phyloP scores from a whole-genome alignment of 2,888 invertebrate species.

The Chalcis sispes region DNA sequence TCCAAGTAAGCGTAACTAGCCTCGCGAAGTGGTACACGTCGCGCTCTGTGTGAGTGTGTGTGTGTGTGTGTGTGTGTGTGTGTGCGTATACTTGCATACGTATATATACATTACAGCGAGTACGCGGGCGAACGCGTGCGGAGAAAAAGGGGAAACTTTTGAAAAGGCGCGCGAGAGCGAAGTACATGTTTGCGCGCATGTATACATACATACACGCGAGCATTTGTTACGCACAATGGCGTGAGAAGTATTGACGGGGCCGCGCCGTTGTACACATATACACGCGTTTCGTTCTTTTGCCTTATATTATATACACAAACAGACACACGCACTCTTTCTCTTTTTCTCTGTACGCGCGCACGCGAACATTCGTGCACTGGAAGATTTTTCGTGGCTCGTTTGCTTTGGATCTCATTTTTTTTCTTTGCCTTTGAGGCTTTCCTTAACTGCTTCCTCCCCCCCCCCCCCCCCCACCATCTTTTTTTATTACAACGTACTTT shows the following conservation, averaged over 20 bases:
- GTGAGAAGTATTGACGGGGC: constrained; percentile 35
- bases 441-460: too few relatives aligned
- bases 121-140: background rate
- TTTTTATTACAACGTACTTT: too few relatives aligned
- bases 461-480: too few relatives aligned
- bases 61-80: background rate
- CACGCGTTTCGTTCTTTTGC: background rate
- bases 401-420: constrained; percentile 14
- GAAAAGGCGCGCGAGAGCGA: background rate
- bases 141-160: constrained; percentile 9
- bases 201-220: background rate
- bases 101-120: background rate
- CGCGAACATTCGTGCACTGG: background rate
- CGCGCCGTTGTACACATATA: background rate
- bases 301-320: too few relatives aligned
- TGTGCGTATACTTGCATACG: background rate
- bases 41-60: too few relatives aligned
- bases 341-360: background rate
- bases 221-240: constrained; percentile 25
- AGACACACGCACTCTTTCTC: too few relatives aligned
- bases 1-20: background rate
- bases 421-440: background rate
- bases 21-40: background rate
- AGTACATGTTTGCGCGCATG: background rate
- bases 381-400: background rate